These are phyloP conservation scores for Acleris cristana DNA, from an alignment of 2,888 invertebrate genomes.

Conservation along the genomic window DNA sequence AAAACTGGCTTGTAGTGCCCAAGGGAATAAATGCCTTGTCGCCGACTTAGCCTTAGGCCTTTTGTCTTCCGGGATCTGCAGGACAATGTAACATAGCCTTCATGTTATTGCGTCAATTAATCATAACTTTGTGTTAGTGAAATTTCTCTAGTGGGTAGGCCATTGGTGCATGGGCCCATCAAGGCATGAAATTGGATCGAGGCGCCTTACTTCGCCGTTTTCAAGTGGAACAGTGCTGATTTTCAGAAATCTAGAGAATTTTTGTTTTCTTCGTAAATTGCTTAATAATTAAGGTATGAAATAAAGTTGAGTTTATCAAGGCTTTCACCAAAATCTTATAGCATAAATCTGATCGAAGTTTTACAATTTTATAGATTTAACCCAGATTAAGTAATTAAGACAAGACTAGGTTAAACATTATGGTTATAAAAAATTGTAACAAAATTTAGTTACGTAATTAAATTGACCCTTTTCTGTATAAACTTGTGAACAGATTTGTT, in stretches of 20 bases:
- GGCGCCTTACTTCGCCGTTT: slow-evolving; percentile 67
- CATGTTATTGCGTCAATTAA: slow-evolving; percentile 81
- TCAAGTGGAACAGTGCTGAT: slow-evolving; percentile 68
- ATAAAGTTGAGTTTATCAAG: neutral
- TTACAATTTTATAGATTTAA: too few species aligned
- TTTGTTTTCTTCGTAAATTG: slow-evolving; percentile 13
- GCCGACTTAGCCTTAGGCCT: slow-evolving; percentile 40
- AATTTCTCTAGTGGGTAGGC: slow-evolving; percentile 74
- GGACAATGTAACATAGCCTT: slow-evolving; percentile 68
- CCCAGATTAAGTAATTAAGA: too few species aligned
- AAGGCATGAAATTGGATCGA: slow-evolving; percentile 81
- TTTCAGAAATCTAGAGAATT: slow-evolving; percentile 52
- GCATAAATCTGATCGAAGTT: too few species aligned
- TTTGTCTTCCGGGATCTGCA: slow-evolving; percentile 46
- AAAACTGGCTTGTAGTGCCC: slow-evolving; percentile 36
- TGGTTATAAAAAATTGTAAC: too few species aligned
- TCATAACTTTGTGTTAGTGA: slow-evolving; percentile 82
- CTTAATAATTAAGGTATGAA: neutral
- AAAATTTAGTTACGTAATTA: too few species aligned
- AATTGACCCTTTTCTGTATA: too few species aligned
- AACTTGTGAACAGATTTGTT: too few species aligned
- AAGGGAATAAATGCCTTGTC: slow-evolving; percentile 39
- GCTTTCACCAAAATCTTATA: neutral
- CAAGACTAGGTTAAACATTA: too few species aligned
- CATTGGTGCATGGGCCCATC: slow-evolving; percentile 77